Conservation (phyloP, 2,797 vertebrate genomes). For the Erithacus rubecula region DNA sequence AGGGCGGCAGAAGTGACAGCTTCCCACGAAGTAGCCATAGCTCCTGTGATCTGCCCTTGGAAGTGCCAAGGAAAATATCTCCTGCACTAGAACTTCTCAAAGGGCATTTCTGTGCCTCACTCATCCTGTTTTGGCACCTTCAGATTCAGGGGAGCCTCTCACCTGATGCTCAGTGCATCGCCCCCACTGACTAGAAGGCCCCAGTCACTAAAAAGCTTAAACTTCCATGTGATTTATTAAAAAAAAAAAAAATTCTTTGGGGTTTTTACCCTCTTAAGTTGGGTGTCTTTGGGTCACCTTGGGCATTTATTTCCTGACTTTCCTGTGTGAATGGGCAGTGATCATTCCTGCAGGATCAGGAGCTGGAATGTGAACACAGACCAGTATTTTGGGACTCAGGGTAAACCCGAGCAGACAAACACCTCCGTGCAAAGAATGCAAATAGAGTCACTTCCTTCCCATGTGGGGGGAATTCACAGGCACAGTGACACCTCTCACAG, state of each 20-base stretch:
- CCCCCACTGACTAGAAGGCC: not conserved
- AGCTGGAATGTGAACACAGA: not conserved
- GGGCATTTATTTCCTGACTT: not conserved
- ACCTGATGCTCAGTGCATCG: not conserved
- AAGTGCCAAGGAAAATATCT: not conserved
- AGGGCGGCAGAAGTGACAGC: not conserved
- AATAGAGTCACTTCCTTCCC: not conserved
- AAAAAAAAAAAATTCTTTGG: not conserved
- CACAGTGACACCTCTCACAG: not conserved
- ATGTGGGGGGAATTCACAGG: not conserved
- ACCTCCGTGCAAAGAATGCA: not conserved
- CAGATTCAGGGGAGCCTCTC: not conserved
- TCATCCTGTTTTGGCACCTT: not conserved
- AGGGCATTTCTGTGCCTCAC: not conserved
- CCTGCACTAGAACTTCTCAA: not conserved
- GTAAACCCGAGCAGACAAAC: not conserved
- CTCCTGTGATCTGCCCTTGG: not conserved
- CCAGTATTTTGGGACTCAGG: not conserved
- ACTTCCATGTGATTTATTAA: not conserved
- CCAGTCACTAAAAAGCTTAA: not conserved
- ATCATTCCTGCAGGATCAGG: not conserved
- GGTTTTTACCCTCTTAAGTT: not conserved
- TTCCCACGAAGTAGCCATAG: accelerated
- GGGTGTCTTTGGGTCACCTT: not conserved
- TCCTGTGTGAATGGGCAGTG: not conserved